Base-by-base conservation (phyloP, 2,797 vertebrate species). In the Pseudochirops corinnae region DNA sequence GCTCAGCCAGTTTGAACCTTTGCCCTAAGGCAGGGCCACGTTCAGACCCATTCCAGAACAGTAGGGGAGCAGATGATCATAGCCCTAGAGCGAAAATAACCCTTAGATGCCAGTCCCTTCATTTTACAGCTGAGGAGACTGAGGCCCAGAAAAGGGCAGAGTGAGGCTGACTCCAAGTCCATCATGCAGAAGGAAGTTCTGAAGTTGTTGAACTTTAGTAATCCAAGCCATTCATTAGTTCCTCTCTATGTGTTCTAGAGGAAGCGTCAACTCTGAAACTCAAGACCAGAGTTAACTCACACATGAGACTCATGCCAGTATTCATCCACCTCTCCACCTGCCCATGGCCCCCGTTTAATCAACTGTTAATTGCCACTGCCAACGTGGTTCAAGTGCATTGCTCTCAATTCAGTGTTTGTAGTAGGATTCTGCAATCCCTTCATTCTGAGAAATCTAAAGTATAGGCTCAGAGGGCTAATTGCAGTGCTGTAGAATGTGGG, bases 331-430 rank as follows among this genome's bases (percentile, higher is more conserved):
- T 0, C 39, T 55, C 53, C 29, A 7, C 12, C 1, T 3, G 28
- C 57, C 57, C 21, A 91, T 11, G 91, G 55, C 67, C 52, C 16
- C 56, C 95, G 87, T 58, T 93, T 57, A 60, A 29, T 92, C 39
- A 87, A 56, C 55, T 14, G 93, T 96, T n/a, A 95, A 18, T 94
- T 97, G 92, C 18, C 11, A 94, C 95, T 91, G 26, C 28, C 62
- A 95, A 4, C 10, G 93, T 93, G 92, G 93, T 95, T 96, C 97
- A 94, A 95, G 16, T 28, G 55, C 92, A 91, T 91, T 96, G 21
- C 2, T 96, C 94, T 92, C 28, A 95, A 6, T 53, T 91, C 93
- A 92, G 39, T 4, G 55, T 94, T 92, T 91, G 94, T 28, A 26
- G 74, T 55, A n/a, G 14, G n/a, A 92, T 91, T 39, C 52, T 93